Conservation (phyloP, 2,113 vertebrate genomes). For the Hiodon tergisus region DNA sequence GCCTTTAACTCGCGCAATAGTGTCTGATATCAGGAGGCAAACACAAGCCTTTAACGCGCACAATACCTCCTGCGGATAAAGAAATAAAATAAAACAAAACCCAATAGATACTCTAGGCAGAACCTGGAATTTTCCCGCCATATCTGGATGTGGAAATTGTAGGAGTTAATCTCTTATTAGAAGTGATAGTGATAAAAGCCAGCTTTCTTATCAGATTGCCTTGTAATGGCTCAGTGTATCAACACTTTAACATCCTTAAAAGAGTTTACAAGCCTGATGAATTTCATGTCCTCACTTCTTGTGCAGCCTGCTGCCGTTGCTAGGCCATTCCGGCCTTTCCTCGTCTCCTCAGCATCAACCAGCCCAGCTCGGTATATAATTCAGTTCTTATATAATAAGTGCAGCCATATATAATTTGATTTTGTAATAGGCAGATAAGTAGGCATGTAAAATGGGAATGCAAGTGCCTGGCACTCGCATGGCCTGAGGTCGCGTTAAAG, state of each 20-base stretch:
- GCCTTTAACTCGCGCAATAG: too few species aligned
- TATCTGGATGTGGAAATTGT: slow-evolving; percentile 5
- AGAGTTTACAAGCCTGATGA: slow-evolving; percentile 8
- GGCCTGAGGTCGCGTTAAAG: slow-evolving; percentile 56
- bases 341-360: neutral
- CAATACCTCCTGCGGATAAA: too few species aligned
- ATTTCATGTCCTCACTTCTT: neutral
- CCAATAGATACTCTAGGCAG: neutral
- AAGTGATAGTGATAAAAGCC: slow-evolving; percentile 14
- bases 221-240: slow-evolving; percentile 3
- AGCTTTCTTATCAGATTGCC: slow-evolving; percentile 22
- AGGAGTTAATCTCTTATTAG: slow-evolving; percentile 6
- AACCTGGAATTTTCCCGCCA: neutral
- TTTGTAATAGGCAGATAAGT: slow-evolving; percentile 62
- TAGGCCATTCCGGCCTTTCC: neutral
- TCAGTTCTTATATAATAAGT: slow-evolving; percentile 38
- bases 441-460: slow-evolving; percentile 41
- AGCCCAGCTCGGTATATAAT: slow-evolving; percentile 51
- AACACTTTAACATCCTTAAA: slow-evolving; percentile 1
- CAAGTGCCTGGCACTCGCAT: slow-evolving; percentile 36
- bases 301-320: neutral
- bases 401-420: slow-evolving; percentile 59
- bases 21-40: too few species aligned
- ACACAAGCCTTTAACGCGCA: too few species aligned
- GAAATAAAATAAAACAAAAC: neutral